Evolutionary conservation across 2,888 invertebrate species (phyloP), one percentile per base, ranked within the genome.

Genomic region (Creontiades dilutus): DNA sequence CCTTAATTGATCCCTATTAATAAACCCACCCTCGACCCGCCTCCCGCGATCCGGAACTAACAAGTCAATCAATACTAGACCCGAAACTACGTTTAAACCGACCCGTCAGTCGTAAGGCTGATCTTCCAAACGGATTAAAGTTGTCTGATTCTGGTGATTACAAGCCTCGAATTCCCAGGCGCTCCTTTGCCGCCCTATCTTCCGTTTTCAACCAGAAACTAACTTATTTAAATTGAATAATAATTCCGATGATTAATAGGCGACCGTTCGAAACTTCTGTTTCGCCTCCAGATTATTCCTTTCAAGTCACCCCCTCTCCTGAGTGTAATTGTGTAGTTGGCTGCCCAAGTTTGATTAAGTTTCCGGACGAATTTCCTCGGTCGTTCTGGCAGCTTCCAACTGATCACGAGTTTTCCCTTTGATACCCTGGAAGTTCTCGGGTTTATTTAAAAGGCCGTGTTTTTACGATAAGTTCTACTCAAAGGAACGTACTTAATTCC

Each of bases 161-260:
- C 68, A 68, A 13, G 68, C 68, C 23, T 68, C 68, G 5, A 68
- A 68, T 19, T 52, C 23, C 68, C 23, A 23, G 11, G 11, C 19
- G 23, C 68, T 68, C 68, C 27, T 13, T 57, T 23, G 68, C 5
- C 19, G 27, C 0, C 68, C 27, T 68, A 23, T 68, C 68, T 23
- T 23, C 27, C 68, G 23, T 68, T 27, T 13, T 11, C 68, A 23
- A 14, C 16, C 57, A 14, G n/a, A n/a, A 23, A 68, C 23, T 68
- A 68, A 68, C 68, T 68, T 68, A 68, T 68, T 19, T 68, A 68
- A 23, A 61, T 61, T 61, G 61, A 61, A 68, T 68, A 68, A 68
- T 68, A 68, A 68, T 68, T 68, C 68, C 23, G 27, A 68, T 68
- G 68, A 68, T 68, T 68, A 68, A 68, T 68, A 68, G 68, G 68